These are phyloP conservation scores for Okapia johnstoni DNA, from an alignment of 2,113 vertebrate genomes.

Conservation along the genomic window DNA sequence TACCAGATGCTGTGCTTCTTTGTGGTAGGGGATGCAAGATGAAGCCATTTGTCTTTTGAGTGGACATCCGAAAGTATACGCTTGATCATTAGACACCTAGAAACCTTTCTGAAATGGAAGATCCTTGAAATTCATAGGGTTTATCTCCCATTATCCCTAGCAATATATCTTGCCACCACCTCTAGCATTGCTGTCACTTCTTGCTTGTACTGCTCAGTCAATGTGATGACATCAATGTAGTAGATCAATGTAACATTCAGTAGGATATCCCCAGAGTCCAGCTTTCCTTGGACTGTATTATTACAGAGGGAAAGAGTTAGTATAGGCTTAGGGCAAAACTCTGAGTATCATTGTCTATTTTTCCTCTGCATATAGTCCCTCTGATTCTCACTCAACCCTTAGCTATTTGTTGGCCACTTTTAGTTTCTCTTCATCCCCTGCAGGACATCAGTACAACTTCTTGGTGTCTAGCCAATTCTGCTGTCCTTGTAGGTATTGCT, in stretches of 20 bases:
- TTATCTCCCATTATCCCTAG: neutral
- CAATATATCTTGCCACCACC: neutral
- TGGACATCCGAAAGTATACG: neutral
- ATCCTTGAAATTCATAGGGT: neutral
- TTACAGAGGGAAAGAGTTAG: neutral
- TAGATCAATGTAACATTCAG: neutral
- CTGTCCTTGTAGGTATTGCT: neutral
- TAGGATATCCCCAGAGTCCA: neutral
- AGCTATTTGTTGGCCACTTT: neutral
- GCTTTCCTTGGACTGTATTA: neutral
- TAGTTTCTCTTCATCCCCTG: neutral
- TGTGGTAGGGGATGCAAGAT: neutral
- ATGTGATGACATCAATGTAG: neutral
- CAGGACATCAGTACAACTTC: neutral
- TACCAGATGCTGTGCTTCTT: neutral
- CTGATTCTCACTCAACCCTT: neutral
- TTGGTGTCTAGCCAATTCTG: neutral
- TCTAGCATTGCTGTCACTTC: neutral
- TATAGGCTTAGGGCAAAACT: neutral
- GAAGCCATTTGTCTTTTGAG: neutral
- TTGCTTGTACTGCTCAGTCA: neutral
- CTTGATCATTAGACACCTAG: neutral
- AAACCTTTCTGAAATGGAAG: neutral
- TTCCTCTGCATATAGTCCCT: neutral
- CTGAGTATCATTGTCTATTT: neutral